Evolutionary conservation across 2,888 invertebrate genomes (phyloP), one percentile per base, ranked within the genome.

Genomic region (Mellilla xanthometata): DNA sequence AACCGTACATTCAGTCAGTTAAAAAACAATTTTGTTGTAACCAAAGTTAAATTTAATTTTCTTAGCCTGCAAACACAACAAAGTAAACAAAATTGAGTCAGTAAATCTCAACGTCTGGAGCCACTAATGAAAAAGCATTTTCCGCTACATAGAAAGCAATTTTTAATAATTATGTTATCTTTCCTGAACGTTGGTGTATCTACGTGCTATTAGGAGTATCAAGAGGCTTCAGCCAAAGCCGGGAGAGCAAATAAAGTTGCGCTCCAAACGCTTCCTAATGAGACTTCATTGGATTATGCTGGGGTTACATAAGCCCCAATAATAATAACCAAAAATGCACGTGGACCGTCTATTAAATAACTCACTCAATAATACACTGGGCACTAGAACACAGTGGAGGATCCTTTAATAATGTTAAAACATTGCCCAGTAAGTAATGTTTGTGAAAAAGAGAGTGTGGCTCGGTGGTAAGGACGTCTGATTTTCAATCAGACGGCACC

Each of bases 271-370:
- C 76, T 63, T 69, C 46, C 68, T 87, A 88, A 88, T 86, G 81
- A 84, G 83, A 83, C 73, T 84, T 81, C 83, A 88, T 88, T 86
- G 88, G 89, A 89, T 89, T 89, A 88, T 65, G 54, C 62, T 13
- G 59, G 65, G 65, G 81, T 77, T 79, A 76, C 62, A 58, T 74
- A 77, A 76, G 76, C 85, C 77, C 74, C 76, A 83, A 85, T 81
- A 87, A 87, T 86, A 85, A 86, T 83, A 86, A 84, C 79, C 84
- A 83, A 86, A 87, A 88, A 88, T 83, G 84, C 82, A 87, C 85
- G 85, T 84, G 83, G 81, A 72, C 75, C 67, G 58, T 61, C 65
- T 77, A 81, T 83, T 81, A 84, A 86, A 87, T 88, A 89, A 84
- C 88, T 87, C 86, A 87, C 81, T 86, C 86, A 88, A 48, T 42